These are phyloP conservation scores for Spodoptera picta DNA, from an alignment of 2,888 invertebrate species.

Conservation along the genomic window DNA sequence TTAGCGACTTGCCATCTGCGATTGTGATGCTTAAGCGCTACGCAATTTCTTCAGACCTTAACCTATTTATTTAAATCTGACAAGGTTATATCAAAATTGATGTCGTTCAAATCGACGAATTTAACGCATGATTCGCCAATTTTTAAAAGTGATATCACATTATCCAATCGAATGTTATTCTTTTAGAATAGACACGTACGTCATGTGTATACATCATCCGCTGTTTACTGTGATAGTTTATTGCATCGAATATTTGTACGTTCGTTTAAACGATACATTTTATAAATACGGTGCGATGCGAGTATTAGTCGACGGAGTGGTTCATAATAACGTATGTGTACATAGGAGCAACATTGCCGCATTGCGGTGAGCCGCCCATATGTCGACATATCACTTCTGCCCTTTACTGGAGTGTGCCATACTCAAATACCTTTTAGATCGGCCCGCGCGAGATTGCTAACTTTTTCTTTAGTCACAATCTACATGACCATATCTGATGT, in stretches of 20 bases:
- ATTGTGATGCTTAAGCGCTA: conserved; percentile 16
- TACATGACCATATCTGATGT: conserved; percentile 10
- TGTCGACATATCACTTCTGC: conserved; percentile 85
- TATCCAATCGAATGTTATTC: conserved; percentile 14
- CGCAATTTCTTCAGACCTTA: conserved; percentile 31
- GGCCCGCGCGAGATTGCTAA: conserved; percentile 49
- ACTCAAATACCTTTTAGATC: conserved; percentile 70
- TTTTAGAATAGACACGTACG: conserved; percentile 27
- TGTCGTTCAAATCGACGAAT: conserved; percentile 18
- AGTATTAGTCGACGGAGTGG: conserved; percentile 77
- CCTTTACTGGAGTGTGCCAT: conserved; percentile 74
- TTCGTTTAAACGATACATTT: conserved; percentile 58
- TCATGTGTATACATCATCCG: conserved; percentile 35
- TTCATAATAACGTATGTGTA: conserved; percentile 80
- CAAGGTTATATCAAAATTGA: conserved; percentile 36
- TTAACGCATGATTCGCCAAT: neutral
- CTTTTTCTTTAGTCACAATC: conserved; percentile 37
- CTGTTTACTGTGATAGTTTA: conserved; percentile 41
- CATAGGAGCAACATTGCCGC: conserved; percentile 84
- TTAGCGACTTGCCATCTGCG: conserved; percentile 20
- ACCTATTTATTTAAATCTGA: conserved; percentile 42
- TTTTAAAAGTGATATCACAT: neutral
- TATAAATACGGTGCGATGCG: conserved; percentile 69
- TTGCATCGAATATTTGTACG: conserved; percentile 47
- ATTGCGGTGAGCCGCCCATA: conserved; percentile 84